phyloP scores from a whole-genome alignment of 2,888 invertebrate genomes.

The Agriopis aurantiaria region DNA sequence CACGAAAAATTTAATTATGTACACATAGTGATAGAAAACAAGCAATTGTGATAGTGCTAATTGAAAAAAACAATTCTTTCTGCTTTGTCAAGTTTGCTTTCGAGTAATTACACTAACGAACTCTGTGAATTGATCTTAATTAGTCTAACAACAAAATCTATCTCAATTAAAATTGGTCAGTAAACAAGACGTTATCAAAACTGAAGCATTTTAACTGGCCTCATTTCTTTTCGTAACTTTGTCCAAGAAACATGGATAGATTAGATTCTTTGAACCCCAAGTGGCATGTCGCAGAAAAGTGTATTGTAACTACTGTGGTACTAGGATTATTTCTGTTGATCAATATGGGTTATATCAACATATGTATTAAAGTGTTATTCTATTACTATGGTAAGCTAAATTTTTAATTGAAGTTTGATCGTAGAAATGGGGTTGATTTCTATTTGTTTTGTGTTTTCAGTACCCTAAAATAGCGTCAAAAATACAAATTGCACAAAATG shows the following conservation, averaged over 20 bases:
- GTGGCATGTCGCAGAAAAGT: constrained; percentile 43
- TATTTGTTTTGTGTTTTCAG: too few relatives aligned
- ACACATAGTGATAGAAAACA: too few relatives aligned
- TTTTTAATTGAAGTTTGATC: not conserved
- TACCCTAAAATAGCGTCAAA: too few relatives aligned
- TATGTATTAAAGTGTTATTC: constrained; percentile 64
- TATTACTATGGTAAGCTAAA: constrained; percentile 65
- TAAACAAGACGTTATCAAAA: constrained; percentile 25
- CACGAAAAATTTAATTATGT: not conserved
- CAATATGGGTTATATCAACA: constrained; percentile 59
- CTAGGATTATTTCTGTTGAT: constrained; percentile 52
- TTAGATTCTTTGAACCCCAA: constrained; percentile 27
- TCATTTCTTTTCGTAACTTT: constrained; percentile 35
- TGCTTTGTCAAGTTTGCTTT: constrained; percentile 28
- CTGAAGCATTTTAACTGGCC: not conserved
- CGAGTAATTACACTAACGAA: constrained; percentile 37
- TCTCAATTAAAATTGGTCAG: constrained; percentile 15
- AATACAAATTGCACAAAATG: too few relatives aligned
- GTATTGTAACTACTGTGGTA: constrained; percentile 47
- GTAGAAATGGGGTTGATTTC: too few relatives aligned
- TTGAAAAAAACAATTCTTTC: constrained; percentile 4
- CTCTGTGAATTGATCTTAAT: constrained; percentile 37
- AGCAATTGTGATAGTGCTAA: not conserved
- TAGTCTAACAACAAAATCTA: constrained; percentile 31
- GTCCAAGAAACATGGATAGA: constrained; percentile 43